Conservation (phyloP, 2,888 invertebrate species). For the Drosophila limbata region DNA sequence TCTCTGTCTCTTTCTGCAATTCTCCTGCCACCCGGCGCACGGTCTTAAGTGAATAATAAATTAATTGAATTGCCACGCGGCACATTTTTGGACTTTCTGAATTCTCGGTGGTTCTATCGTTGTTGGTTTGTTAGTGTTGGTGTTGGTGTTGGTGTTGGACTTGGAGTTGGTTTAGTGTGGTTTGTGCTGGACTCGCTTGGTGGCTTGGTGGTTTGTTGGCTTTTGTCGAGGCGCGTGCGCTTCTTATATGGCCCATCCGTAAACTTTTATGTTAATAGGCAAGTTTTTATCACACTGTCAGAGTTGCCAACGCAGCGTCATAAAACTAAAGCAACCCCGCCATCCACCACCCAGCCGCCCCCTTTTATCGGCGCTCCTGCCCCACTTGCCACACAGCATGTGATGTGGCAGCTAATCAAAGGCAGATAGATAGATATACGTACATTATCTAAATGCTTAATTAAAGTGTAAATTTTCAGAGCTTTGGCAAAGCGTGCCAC, state of each 20-base stretch:
- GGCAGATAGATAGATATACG: constrained; percentile 23
- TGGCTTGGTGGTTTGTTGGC: background rate
- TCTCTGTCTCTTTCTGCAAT: background rate
- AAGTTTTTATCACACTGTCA: constrained; percentile 54
- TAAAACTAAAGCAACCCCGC: constrained; percentile 14
- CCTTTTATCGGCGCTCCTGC: constrained; percentile 9
- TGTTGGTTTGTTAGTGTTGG: background rate
- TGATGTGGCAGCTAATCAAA: constrained; percentile 63
- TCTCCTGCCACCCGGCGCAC: constrained; percentile 37
- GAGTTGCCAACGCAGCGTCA: constrained; percentile 18
- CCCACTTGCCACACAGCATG: constrained; percentile 5
- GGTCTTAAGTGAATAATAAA: constrained; percentile 80
- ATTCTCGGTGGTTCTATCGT: constrained; percentile 4
- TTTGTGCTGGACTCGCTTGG: background rate
- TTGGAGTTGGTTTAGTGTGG: background rate
- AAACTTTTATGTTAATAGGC: constrained; percentile 72
- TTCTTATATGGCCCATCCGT: constrained; percentile 40
- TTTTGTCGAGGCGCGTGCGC: constrained; percentile 23
- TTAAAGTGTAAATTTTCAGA: constrained; percentile 75
- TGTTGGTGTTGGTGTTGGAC: too few relatives aligned
- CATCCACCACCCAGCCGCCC: background rate
- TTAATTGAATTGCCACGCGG: constrained; percentile 79
- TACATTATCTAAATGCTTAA: constrained; percentile 72
- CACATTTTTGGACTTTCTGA: constrained; percentile 46
- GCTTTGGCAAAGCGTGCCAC: constrained; percentile 38